These are phyloP conservation scores for Apocheima hispidaria DNA, from an alignment of 2,888 invertebrate species.

Conservation along the genomic window DNA sequence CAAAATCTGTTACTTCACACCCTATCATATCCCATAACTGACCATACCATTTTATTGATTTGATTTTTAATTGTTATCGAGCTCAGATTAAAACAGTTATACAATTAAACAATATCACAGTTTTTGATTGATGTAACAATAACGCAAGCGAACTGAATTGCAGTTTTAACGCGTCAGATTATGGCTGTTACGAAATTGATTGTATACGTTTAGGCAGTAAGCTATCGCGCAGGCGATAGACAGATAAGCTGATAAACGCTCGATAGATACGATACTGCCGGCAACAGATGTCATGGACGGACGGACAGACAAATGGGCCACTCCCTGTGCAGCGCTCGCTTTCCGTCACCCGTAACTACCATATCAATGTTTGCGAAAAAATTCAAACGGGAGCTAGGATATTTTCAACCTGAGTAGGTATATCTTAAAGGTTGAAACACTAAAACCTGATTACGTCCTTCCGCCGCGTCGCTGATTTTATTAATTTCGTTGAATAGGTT, in stretches of 20 bases:
- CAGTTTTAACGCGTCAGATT: constrained; percentile 28
- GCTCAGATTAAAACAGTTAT: constrained; percentile 10
- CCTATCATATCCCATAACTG: no score
- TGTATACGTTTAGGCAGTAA: constrained; percentile 36
- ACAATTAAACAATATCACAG: constrained; percentile 9
- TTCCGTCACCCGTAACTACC: constrained; percentile 15
- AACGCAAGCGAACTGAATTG: constrained; percentile 13
- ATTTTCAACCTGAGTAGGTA: no score
- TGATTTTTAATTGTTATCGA: neutral
- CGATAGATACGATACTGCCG: constrained; percentile 43
- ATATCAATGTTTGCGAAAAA: neutral
- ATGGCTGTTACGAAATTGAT: constrained; percentile 39
- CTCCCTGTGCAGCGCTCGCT: constrained; percentile 44
- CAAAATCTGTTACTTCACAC: no score
- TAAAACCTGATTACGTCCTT: no score
- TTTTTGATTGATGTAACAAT: constrained; percentile 30
- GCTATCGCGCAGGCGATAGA: constrained; percentile 38
- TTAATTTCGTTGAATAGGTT: no score
- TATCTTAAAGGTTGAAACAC: no score
- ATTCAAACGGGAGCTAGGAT: neutral
- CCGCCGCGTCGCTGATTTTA: no score
- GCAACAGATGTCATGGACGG: constrained; percentile 58
- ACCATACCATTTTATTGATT: neutral
- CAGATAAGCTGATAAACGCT: constrained; percentile 52
- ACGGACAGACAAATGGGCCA: constrained; percentile 49